Base-by-base conservation (phyloP, 2,888 invertebrate species). In the Ypsolopha sequella region DNA sequence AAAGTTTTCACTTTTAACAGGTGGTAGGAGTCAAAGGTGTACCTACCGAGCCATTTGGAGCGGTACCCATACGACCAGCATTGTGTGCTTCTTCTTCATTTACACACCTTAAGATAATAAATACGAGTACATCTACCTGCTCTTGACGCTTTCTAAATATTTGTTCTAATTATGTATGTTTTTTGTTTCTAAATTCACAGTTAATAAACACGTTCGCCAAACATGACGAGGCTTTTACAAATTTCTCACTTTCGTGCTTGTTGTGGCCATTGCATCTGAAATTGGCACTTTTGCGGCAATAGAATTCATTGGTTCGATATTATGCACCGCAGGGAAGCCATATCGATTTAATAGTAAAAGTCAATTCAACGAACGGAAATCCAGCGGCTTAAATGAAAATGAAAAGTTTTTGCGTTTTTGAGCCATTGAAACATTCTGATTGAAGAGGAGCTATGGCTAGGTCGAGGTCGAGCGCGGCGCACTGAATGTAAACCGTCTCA, bases 241-340 rank as follows among this genome's bases (percentile, higher is more conserved):
- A 49, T 24, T 39, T 14, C 2, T 2, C 33, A 24, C 10, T 13
- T 14, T 53, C 65, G 13, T 45, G 65, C 56, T 56, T 61, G 70
- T 77, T 73, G 70, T 80, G 80, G 81, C 76, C 80, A 82, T 82
- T 74, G 77, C 69, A 70, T 70, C 76, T 80, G 7, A 14, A 75
- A 80, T 80, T 79, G 79, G 75, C 77, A 65, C 68, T 72, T 65
- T 68, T 68, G 72, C 73, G 70, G 7, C 13, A 35, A 9, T 44
- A 14, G 14, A 62, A 58, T 52, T 55, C 58, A 60, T 62, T 64
- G 70, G 71, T 73, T 69, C 68, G 69, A 68, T 68, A 66, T 62
- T 60, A 62, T 63, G 62, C 60, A 53, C 51, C 52, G 52, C 53
- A 56, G 53, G 53, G 55, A 48, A 41, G 53, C 50, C 50, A 53